Evolutionary conservation across 1,140 invertebrate genomes (phyloP), one percentile per base, ranked within the genome.

Genomic region (Saccostrea glomerata): DNA sequence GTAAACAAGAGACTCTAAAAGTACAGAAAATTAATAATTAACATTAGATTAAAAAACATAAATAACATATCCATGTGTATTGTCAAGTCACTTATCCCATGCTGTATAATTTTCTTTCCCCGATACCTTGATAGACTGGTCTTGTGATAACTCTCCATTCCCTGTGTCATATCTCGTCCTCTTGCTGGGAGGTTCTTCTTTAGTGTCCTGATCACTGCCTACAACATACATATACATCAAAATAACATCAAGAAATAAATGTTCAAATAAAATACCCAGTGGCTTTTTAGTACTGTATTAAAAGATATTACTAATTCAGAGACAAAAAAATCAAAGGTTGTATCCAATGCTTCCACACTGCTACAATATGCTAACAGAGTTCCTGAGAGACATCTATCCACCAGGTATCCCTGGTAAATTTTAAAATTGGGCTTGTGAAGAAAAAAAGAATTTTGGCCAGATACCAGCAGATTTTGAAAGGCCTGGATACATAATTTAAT

Each of bases 1-100:
- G 94, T 94, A 84, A 95, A 94, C 23, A 95, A 83, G 30, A 95
- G 93, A 93, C 94, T 92, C 95, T 95, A 89, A 47, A 93, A 92
- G 54, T 63, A 63, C 5, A 63, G 17, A 63, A 63, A 63, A 63
- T 5, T n/a, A 63, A 20, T 63, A 2, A 17, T 63, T 20, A 2
- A 63, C 58, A 63, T 20, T 20, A 63, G 6, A 63, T 63, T 17
- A 20, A 17, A 63, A 6, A 63, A 20, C 17, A n/a, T 7, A 6
- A 63, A 63, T n/a, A 1, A 20, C 58, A 63, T 63, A 63, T 63
- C 58, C 13, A 6, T 63, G 15, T n/a, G n/a, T 20, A 63, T n/a
- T 63, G 15, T 63, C 58, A 63, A 63, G 5, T 63, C 15, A 17
- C 58, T 63, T 20, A 2, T 63, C 58, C 58, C 1, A 63, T 63